Evolutionary conservation across 2,797 vertebrate species (phyloP).

Genomic region (Denticeps clupeoides): DNA sequence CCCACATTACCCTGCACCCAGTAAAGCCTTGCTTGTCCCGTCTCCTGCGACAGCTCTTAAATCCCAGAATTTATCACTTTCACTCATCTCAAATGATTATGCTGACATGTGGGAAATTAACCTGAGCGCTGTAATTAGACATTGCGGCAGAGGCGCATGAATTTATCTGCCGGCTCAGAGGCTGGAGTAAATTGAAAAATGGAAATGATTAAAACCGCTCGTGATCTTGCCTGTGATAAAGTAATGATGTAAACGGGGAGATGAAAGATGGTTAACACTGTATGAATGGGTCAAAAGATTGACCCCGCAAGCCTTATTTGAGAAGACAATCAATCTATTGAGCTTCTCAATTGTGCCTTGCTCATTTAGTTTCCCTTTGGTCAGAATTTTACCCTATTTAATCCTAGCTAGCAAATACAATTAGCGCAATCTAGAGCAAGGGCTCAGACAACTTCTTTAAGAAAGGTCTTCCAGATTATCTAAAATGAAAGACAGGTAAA

Average conservation of each 20-base stretch:
- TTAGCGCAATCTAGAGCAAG: no score
- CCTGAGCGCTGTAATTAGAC: not conserved
- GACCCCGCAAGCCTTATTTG: no score
- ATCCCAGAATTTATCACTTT: not conserved
- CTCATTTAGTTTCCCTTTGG: no score
- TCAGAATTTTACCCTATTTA: no score
- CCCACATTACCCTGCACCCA: not conserved
- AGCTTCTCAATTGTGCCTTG: no score
- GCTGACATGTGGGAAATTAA: not conserved
- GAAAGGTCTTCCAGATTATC: no score
- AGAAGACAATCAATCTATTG: no score
- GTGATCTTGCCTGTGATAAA: not conserved
- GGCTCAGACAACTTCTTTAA: no score
- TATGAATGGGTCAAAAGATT: not conserved
- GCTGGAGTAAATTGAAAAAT: not conserved
- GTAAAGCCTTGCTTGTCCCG: no score
- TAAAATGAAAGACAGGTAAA: no score
- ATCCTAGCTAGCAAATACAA: no score
- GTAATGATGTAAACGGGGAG: not conserved
- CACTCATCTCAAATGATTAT: not conserved
- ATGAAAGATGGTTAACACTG: slow-evolving; percentile 1
- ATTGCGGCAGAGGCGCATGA: not conserved
- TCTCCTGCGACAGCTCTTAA: not conserved
- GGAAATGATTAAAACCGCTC: no score
- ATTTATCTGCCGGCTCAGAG: not conserved